phyloP scores from a whole-genome alignment of 1,140 invertebrate species.

The Procambarus virginalis region DNA sequence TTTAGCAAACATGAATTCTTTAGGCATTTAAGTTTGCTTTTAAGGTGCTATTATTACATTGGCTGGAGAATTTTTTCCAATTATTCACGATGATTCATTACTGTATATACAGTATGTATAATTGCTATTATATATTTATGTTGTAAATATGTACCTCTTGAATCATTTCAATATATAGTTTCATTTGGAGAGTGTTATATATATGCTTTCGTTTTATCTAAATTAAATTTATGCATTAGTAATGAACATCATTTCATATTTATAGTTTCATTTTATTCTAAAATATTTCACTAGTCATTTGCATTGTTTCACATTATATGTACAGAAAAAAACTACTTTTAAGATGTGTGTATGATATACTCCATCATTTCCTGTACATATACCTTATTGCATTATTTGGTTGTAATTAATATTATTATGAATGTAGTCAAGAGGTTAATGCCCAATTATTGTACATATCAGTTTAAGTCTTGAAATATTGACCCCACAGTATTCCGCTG shows the following conservation, averaged over 20 bases:
- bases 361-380: neutral
- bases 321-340: neutral
- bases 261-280: neutral
- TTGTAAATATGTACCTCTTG: neutral
- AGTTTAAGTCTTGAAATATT: constrained; percentile 30
- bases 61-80: too few species aligned
- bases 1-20: too few species aligned
- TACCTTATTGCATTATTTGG: neutral
- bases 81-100: neutral
- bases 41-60: neutral
- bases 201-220: neutral
- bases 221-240: neutral
- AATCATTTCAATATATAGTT: neutral
- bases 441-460: constrained; percentile 35
- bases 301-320: constrained; percentile 1
- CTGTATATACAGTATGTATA: neutral
- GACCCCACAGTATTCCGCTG: constrained; percentile 45
- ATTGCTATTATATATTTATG: too few species aligned
- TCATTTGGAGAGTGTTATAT: neutral
- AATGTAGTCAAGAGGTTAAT: constrained; percentile 20
- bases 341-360: neutral
- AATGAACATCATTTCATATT: neutral
- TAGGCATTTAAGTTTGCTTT: neutral
- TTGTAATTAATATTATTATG: constrained; percentile 32
- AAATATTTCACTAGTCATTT: constrained; percentile 34